Percentiles rank a stretch among this genome's conserved stretches.
These are phyloP conservation scores for Anas bernieri DNA, from an alignment of 2,797 vertebrate species.

Conservation along the genomic window DNA sequence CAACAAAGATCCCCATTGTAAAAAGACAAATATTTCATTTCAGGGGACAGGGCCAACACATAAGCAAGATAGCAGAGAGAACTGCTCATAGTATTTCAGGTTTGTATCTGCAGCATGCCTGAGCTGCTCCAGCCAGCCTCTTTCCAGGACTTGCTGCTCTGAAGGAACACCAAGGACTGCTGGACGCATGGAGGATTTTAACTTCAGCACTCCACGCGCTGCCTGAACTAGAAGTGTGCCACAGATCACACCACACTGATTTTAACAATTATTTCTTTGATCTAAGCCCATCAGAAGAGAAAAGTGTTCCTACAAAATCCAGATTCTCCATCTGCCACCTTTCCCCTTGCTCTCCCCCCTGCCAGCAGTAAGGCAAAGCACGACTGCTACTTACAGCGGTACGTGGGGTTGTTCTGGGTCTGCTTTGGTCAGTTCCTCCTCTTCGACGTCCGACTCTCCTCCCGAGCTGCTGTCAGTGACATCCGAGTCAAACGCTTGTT, in stretches of 20 bases:
- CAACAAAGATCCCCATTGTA: neutral
- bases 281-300: neutral
- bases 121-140: neutral
- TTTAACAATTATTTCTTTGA: neutral
- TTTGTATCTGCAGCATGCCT: neutral
- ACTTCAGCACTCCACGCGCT: accelerated
- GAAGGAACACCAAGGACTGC: neutral
- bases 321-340: neutral
- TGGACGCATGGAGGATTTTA: accelerated
- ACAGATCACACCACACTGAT: neutral
- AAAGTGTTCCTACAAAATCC: accelerated
- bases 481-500: conserved; percentile 95
- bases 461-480: conserved; percentile 98
- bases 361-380: neutral
- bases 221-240: neutral
- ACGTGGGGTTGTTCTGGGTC: conserved; percentile 91
- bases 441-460: conserved; percentile 94
- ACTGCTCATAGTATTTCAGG: accelerated
- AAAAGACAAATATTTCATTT: neutral
- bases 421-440: conserved; percentile 91
- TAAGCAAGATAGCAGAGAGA: neutral
- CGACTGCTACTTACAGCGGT: conserved; percentile 88
- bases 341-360: neutral
- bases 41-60: neutral
- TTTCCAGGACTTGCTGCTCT: neutral